phyloP scores from a whole-genome alignment of 2,888 invertebrate genomes.

The Agriopis marginaria region DNA sequence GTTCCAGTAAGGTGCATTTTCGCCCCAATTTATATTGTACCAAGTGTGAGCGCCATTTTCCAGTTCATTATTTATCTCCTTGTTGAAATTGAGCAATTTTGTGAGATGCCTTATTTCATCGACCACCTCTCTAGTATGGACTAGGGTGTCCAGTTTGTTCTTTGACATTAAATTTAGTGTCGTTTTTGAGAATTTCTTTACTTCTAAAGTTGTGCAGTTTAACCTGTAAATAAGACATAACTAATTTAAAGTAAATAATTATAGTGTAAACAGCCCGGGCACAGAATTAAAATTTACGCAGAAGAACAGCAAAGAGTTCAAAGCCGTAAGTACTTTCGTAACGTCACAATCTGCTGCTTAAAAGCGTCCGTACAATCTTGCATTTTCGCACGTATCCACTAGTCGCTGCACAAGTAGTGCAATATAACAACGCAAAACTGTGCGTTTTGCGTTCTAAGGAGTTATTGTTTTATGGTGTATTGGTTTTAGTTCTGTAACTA shows the following conservation, averaged over 20 bases:
- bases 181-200: slow-evolving; percentile 75
- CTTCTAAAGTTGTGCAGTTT: slow-evolving; percentile 75
- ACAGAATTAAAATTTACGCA: too few species aligned
- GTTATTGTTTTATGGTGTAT: too few species aligned
- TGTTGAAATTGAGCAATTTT: slow-evolving; percentile 70
- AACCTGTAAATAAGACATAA: slow-evolving; percentile 56
- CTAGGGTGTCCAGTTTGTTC: slow-evolving; percentile 65
- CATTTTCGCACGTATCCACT: too few species aligned
- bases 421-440: too few species aligned
- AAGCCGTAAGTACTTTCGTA: too few species aligned
- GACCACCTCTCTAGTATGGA: slow-evolving; percentile 70
- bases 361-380: too few species aligned
- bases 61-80: slow-evolving; percentile 44
- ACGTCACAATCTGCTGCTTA: too few species aligned
- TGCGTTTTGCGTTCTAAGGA: too few species aligned
- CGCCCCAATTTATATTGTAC: slow-evolving; percentile 80
- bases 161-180: slow-evolving; percentile 73
- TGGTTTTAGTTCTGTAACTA: too few species aligned
- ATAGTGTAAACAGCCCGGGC: too few species aligned
- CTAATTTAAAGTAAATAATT: neutral
- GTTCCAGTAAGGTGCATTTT: slow-evolving; percentile 81
- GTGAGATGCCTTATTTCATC: slow-evolving; percentile 71
- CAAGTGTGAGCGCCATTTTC: slow-evolving; percentile 55
- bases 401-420: too few species aligned
- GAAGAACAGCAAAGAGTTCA: too few species aligned